phyloP scores from a whole-genome alignment of 1,140 invertebrate species.

The Conus ventricosus region DNA sequence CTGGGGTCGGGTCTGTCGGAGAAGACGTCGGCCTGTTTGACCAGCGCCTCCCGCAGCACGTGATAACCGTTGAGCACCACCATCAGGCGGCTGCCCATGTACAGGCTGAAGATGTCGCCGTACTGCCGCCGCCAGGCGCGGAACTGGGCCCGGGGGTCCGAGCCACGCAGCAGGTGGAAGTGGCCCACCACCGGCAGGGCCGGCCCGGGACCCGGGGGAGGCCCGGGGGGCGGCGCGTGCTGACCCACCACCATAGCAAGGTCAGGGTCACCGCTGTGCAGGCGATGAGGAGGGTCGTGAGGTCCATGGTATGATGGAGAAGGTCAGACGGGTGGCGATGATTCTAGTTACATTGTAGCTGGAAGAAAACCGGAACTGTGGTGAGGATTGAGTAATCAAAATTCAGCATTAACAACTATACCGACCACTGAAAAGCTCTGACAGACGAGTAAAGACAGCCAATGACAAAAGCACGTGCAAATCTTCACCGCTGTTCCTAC shows the following conservation, averaged over 20 bases:
- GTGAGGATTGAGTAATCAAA: no score
- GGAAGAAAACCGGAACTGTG: no score
- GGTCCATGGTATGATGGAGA: not conserved
- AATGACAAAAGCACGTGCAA: no score
- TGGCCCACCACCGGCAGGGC: constrained; percentile 27
- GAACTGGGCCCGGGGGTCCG: constrained; percentile 14
- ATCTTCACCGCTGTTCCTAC: no score
- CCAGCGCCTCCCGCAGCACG: constrained; percentile 47
- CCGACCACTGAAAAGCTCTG: no score
- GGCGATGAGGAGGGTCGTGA: not conserved
- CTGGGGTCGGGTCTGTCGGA: constrained; percentile 40
- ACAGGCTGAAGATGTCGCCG: constrained; percentile 53
- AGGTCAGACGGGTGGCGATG: no score
- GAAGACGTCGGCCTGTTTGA: constrained; percentile 43
- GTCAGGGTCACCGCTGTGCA: not conserved
- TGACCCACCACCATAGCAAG: constrained; percentile 25
- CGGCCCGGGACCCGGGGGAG: not conserved
- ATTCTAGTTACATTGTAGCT: no score
- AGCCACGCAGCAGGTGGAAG: not conserved
- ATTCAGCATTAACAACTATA: no score
- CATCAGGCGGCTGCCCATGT: constrained; percentile 37
- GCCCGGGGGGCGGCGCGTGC: not conserved
- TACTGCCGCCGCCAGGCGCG: constrained; percentile 39
- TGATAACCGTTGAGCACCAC: constrained; percentile 50
- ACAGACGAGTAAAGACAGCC: no score